phyloP scores from a whole-genome alignment of 1,140 invertebrate genomes.

The Schlechtendalia chinensis region DNA sequence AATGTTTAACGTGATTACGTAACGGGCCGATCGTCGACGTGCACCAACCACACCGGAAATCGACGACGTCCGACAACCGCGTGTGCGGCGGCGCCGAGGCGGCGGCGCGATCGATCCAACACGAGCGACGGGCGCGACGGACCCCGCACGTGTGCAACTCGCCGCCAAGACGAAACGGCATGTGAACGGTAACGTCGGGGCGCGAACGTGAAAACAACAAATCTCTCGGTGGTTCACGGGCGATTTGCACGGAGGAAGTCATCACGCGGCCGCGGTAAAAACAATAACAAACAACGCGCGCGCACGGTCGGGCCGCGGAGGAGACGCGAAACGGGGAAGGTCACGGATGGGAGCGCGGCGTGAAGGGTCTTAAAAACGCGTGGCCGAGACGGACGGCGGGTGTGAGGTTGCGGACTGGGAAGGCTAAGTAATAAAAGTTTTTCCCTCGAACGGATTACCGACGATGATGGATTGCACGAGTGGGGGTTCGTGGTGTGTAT shows the following conservation, averaged over 20 bases:
- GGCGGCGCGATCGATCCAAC: no score
- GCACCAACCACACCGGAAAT: no score
- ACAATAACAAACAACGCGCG: slow-evolving; percentile 45
- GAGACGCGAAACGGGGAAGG: slow-evolving; percentile 9
- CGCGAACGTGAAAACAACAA: slow-evolving; percentile 45
- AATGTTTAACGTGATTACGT: no score
- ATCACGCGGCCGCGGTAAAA: slow-evolving; percentile 38
- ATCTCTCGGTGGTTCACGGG: slow-evolving; percentile 37
- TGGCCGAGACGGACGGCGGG: not conserved
- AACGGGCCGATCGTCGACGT: no score
- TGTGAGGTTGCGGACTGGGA: not conserved
- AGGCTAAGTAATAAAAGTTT: slow-evolving; percentile 48
- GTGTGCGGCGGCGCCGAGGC: no score
- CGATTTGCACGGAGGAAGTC: slow-evolving; percentile 24
- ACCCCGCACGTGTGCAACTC: no score
- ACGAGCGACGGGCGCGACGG: no score
- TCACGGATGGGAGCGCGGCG: no score
- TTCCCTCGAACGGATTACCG: slow-evolving; percentile 45
- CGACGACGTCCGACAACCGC: no score
- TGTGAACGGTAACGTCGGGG: slow-evolving; percentile 43
- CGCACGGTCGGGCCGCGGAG: no score
- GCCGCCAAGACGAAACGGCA: slow-evolving; percentile 42
- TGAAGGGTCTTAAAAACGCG: slow-evolving; percentile 34
- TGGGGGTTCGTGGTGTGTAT: slow-evolving; percentile 2
- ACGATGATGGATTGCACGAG: slow-evolving; percentile 43